Percentiles rank a stretch among this genome's conserved stretches.
phyloP scores from a whole-genome alignment of 2,113 vertebrate species.

The Chloebia gouldiae region DNA sequence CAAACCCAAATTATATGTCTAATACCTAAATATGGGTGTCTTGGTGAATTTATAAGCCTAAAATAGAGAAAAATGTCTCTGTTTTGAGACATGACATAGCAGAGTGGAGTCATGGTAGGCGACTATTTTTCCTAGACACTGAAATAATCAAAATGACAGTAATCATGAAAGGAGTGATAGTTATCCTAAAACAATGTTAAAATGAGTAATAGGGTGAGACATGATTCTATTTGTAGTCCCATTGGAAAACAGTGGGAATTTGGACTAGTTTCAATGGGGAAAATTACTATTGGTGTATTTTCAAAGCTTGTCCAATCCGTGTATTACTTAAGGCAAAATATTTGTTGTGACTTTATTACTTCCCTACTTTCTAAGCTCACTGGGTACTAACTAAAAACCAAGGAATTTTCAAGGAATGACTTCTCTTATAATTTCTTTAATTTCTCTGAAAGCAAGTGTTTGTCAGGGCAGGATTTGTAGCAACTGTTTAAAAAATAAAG shows the following conservation, averaged over 20 bases:
- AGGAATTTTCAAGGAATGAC: neutral
- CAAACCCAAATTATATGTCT: neutral
- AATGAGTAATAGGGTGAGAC: neutral
- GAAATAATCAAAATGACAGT: constrained; percentile 12
- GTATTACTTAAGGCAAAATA: neutral
- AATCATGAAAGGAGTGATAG: neutral
- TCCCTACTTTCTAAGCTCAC: neutral
- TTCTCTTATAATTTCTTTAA: neutral
- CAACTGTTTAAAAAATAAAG: neutral
- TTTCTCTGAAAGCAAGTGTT: neutral
- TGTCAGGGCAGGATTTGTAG: neutral
- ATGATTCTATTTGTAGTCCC: neutral
- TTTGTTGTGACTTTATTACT: neutral
- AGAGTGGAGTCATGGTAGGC: neutral
- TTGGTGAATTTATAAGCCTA: neutral
- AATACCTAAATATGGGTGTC: neutral
- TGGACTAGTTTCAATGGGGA: neutral
- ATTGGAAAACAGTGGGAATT: neutral
- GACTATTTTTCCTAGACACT: neutral
- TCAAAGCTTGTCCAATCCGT: neutral
- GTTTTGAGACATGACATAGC: neutral
- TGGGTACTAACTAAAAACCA: neutral
- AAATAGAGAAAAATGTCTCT: neutral
- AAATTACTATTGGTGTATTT: neutral
- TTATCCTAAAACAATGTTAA: neutral